These are phyloP conservation scores for Polyploca ridens DNA, from an alignment of 2,888 invertebrate species.

Conservation along the genomic window DNA sequence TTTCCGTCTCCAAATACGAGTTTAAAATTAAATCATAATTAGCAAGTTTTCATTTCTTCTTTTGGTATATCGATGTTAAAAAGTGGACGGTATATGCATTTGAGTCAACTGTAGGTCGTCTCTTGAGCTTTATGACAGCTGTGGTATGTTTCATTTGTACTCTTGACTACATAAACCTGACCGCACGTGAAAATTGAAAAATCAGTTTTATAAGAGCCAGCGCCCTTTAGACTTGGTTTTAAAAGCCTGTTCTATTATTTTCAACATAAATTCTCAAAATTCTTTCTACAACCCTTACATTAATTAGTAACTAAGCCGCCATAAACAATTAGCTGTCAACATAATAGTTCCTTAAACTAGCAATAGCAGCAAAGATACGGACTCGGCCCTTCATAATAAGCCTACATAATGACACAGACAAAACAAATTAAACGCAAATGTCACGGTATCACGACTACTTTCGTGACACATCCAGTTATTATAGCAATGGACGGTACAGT, in stretches of 20 bases:
- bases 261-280: background rate
- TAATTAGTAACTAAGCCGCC: background rate
- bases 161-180: no score
- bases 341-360: conserved; percentile 4
- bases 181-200: no score
- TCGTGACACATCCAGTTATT: conserved; percentile 16
- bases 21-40: no score
- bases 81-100: no score
- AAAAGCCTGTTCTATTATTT: background rate
- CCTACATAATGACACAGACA: conserved; percentile 4
- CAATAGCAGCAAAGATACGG: conserved; percentile 9
- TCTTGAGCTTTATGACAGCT: no score
- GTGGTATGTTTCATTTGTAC: no score
- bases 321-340: background rate
- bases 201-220: no score
- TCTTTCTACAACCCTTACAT: background rate
- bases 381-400: conserved; percentile 9
- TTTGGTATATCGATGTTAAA: no score
- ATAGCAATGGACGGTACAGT: conserved; percentile 1
- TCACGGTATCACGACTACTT: conserved; percentile 4
- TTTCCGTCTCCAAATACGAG: no score
- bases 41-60: no score
- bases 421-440: conserved; percentile 12
- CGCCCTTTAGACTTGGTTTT: no score
- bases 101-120: no score